A percentile compares a stretch with the other conserved stretches of the same genome.
These are phyloP conservation scores for Gymnarchus niloticus DNA, from an alignment of 2,113 vertebrate genomes.

Conservation along the genomic window DNA sequence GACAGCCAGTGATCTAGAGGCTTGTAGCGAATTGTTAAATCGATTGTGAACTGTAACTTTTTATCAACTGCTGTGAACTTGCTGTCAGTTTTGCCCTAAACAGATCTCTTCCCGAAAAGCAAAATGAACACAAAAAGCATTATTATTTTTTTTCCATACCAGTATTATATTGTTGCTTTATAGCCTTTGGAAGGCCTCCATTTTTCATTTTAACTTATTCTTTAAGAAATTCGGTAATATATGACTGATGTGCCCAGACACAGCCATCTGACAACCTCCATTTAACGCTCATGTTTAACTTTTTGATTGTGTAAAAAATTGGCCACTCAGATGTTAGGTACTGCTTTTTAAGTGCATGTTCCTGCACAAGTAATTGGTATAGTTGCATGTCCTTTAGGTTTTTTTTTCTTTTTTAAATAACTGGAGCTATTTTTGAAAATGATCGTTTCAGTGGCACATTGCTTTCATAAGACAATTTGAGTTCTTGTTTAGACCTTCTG, in stretches of 20 bases:
- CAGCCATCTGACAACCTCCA: background rate
- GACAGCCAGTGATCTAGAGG: too few species aligned
- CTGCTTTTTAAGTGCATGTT: background rate
- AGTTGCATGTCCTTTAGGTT: background rate
- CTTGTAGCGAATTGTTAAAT: background rate
- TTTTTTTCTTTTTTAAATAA: conserved; percentile 4
- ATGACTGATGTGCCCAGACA: background rate
- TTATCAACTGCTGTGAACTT: conserved; percentile 16
- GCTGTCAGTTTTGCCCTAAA: background rate
- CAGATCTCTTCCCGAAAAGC: background rate
- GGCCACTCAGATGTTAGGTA: background rate
- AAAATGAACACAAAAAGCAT: background rate
- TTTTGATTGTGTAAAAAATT: background rate
- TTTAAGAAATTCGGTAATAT: background rate
- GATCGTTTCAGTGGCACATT: too few species aligned
- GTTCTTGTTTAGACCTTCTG: background rate
- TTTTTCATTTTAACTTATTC: background rate
- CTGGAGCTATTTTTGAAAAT: conserved; percentile 8
- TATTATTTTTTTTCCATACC: background rate
- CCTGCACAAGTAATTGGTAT: background rate
- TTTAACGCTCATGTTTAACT: background rate
- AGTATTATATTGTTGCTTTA: conserved; percentile 13
- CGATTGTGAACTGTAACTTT: background rate
- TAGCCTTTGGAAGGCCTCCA: conserved; percentile 8
- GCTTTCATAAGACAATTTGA: background rate